Conservation (phyloP, 2,888 invertebrate genomes). For the Spodoptera picta region DNA sequence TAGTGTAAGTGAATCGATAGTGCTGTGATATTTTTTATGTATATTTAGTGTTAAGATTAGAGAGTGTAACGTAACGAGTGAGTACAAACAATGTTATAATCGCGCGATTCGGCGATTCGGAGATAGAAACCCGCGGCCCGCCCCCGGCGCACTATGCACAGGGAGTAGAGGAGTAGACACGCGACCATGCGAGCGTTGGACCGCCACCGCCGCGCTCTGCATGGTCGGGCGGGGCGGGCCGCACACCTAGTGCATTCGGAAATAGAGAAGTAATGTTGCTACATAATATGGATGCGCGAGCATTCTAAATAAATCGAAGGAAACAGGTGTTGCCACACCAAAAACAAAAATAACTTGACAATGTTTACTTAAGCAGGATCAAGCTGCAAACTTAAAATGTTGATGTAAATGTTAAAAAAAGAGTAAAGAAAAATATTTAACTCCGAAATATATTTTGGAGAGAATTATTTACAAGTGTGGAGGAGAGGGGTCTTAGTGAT, state of each 20-base stretch:
- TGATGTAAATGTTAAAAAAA: conserved; percentile 75
- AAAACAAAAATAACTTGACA: conserved; percentile 58
- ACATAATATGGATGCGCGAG: conserved; percentile 55
- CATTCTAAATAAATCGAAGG: conserved; percentile 50
- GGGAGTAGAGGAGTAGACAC: too few relatives aligned
- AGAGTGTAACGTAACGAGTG: conserved; percentile 78
- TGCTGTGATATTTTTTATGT: conserved; percentile 89
- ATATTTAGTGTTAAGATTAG: conserved; percentile 84
- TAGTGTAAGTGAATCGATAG: conserved; percentile 88
- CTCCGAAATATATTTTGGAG: conserved; percentile 88
- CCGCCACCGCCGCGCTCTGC: background rate
- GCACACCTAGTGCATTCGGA: conserved; percentile 45
- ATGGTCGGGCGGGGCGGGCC: conserved; percentile 37
- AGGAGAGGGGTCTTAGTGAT: conserved; percentile 86
- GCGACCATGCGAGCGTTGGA: background rate
- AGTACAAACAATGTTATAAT: conserved; percentile 83
- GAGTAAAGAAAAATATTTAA: conserved; percentile 77
- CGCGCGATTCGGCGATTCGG: conserved; percentile 53
- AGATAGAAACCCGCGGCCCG: conserved; percentile 46
- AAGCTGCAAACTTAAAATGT: conserved; percentile 71
- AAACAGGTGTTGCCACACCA: conserved; percentile 57
- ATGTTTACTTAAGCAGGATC: conserved; percentile 69
- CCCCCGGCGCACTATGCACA: background rate
- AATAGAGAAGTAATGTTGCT: conserved; percentile 57
- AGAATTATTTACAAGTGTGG: conserved; percentile 86